Conservation (phyloP, 2,888 invertebrate genomes). For the Ormyrus thymus region DNA sequence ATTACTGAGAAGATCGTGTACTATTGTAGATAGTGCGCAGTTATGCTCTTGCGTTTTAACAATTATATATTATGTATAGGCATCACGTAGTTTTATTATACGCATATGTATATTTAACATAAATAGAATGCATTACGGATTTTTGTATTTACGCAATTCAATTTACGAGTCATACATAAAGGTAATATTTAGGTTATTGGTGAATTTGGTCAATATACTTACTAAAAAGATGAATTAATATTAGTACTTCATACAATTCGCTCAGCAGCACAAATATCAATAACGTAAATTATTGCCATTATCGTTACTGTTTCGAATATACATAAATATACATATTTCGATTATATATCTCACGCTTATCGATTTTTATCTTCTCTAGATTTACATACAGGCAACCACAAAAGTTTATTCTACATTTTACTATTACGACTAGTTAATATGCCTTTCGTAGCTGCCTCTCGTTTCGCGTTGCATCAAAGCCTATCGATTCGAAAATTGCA, state of each 20-base stretch:
- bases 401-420: slow-evolving; percentile 26
- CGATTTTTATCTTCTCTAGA: slow-evolving; percentile 28
- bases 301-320: slow-evolving; percentile 5
- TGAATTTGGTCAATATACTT: too few relatives aligned
- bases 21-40: slow-evolving; percentile 24
- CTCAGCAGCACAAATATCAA: too few relatives aligned
- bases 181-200: too few relatives aligned
- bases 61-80: slow-evolving; percentile 15
- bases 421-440: neutral
- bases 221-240: too few relatives aligned
- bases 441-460: slow-evolving; percentile 52
- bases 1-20: slow-evolving; percentile 12
- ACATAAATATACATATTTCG: slow-evolving; percentile 40
- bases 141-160: too few relatives aligned
- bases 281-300: too few relatives aligned
- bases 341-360: slow-evolving; percentile 25
- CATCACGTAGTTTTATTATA: slow-evolving; percentile 16
- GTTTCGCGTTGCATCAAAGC: neutral
- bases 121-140: too few relatives aligned
- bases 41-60: slow-evolving; percentile 32
- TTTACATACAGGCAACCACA: slow-evolving; percentile 9
- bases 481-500: too few relatives aligned
- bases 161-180: slow-evolving; percentile 4
- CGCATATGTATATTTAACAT: slow-evolving; percentile 1
- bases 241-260: too few relatives aligned